A percentile compares a stretch with the other conserved stretches of the same genome.
Conservation (phyloP, 2,888 invertebrate genomes). For the Polydrusus pterygomalis region DNA sequence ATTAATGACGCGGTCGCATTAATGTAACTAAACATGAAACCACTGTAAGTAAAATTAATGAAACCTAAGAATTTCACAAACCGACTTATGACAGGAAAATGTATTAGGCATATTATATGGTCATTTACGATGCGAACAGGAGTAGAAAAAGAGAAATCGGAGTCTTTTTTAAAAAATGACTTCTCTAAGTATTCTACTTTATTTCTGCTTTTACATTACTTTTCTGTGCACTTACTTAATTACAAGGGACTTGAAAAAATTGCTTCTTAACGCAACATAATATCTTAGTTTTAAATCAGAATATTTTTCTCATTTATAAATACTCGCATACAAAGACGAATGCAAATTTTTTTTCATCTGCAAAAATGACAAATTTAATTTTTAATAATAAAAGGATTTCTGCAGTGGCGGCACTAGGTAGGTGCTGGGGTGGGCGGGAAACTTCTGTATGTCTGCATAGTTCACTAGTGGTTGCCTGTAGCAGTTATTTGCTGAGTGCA, state of each 20-base stretch:
- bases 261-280: too few species aligned
- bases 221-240: background rate
- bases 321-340: too few species aligned
- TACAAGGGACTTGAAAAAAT: background rate
- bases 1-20: background rate
- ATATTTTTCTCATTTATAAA: too few species aligned
- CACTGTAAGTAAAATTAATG: conserved; percentile 3
- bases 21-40: background rate
- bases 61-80: background rate
- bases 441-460: too few species aligned
- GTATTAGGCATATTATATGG: conserved; percentile 2
- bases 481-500: too few species aligned
- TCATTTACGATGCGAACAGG: background rate
- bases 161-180: background rate
- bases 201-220: background rate
- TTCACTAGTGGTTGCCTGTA: too few species aligned
- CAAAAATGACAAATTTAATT: too few species aligned
- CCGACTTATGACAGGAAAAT: background rate
- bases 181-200: background rate
- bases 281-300: too few species aligned
- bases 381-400: too few species aligned
- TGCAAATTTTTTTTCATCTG: too few species aligned
- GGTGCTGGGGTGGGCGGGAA: too few species aligned
- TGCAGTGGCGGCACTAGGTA: too few species aligned
- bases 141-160: background rate